Evolutionary conservation across 2,113 vertebrate genomes (phyloP), one percentile per base, ranked within the genome.

Genomic region (Philantomba maxwellii): DNA sequence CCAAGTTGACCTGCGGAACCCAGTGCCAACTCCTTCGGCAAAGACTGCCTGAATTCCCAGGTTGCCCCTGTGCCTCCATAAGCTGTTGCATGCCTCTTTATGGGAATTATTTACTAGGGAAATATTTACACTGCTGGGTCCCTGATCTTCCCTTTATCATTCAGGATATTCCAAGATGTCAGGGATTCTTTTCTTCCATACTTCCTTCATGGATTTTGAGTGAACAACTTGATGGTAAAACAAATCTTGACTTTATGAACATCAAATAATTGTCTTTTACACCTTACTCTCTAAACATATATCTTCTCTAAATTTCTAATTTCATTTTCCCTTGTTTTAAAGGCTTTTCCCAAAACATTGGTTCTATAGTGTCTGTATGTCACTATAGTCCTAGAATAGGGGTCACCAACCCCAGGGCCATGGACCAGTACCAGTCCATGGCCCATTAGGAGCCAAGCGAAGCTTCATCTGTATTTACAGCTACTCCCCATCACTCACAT

Each of bases 281-380:
- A 80, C 0, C 6, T 78, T 87, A 80, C 25, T 75, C 8, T 94
- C 12, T 36, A 97, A 80, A 87, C 30, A 58, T 8, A 89, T 17
- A 39, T 39, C 36, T 39, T 55, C 66, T 55, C 23, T 12, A 51
- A 7, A 66, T 75, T 84, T 55, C 77, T 49, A 73, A 77, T 75
- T 62, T 80, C 16, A 51, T 87, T 45, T 87, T 58, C 7, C 62
- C 17, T 85, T 94, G 23, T 73, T 90, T 45, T 88, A 70, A 95
- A 36, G 11, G 2, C 49, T 73, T 82, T 28, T 62, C 8, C 13
- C 28, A 10, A 96, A 92, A 73, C 26, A 70, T 53, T 17, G 17
- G 25, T 80, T 25, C 14, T 49, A 2, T 49, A 15, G 1, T 11
- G 13, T 90, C 30, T 51, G 2, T 8, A 53, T 39, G 58, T 80